A percentile compares a stretch with the other conserved stretches of the same genome.
These are phyloP conservation scores for Esox masquinongy DNA, from an alignment of 2,797 vertebrate species.

Conservation along the genomic window DNA sequence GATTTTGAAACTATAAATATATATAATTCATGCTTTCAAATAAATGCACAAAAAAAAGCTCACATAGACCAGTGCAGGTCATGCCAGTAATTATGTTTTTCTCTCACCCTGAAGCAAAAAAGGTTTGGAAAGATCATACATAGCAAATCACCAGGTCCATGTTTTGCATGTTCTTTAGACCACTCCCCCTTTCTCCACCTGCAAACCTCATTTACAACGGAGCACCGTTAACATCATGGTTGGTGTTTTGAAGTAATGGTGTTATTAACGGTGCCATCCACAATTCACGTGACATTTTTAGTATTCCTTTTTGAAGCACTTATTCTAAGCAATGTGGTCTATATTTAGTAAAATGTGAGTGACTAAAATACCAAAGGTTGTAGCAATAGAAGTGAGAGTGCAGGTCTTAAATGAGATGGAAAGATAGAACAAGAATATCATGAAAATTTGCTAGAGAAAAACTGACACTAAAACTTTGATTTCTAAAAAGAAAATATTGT, in stretches of 20 bases:
- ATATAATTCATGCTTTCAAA: too few species aligned
- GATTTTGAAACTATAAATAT: background rate
- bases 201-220: background rate
- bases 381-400: background rate
- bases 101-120: background rate
- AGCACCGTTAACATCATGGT: background rate
- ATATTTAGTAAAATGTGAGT: background rate
- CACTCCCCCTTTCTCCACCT: too few species aligned
- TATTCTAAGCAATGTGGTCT: background rate
- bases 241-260: too few species aligned
- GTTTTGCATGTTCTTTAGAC: background rate
- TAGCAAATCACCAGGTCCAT: background rate
- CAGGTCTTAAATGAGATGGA: background rate
- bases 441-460: slow-evolving; percentile 1
- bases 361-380: background rate
- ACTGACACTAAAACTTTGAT: background rate
- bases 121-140: background rate
- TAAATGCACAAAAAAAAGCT: too few species aligned
- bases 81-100: background rate
- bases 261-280: background rate
- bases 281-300: background rate
- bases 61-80: too few species aligned
- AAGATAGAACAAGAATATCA: background rate
- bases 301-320: background rate
- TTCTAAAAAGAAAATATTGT: background rate